Evolutionary conservation across 2,888 invertebrate genomes (phyloP).

Genomic region (Plebejus argus): DNA sequence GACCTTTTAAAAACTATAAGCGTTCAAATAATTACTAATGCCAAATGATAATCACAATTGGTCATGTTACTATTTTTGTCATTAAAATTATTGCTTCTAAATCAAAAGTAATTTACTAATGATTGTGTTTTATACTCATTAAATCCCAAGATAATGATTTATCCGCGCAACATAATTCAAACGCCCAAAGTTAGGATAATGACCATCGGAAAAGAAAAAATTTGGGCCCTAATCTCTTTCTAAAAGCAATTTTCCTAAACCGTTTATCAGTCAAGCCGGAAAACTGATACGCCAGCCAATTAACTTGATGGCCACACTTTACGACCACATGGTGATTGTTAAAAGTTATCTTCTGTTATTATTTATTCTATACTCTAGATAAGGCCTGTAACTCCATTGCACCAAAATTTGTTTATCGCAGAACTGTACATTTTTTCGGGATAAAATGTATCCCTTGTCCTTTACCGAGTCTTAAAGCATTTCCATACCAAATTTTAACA

Average conservation of each 20-base stretch:
- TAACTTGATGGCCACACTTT: constrained; percentile 74
- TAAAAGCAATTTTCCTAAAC: constrained; percentile 68
- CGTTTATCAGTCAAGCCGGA: constrained; percentile 74
- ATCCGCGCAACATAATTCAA: constrained; percentile 25
- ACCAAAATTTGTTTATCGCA: too few relatives aligned
- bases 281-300: constrained; percentile 77
- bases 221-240: constrained; percentile 51
- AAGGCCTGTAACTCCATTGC: too few relatives aligned
- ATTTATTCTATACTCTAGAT: neutral
- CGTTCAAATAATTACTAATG: too few relatives aligned
- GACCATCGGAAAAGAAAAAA: constrained; percentile 33
- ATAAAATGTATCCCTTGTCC: too few relatives aligned
- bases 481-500: too few relatives aligned
- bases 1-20: too few relatives aligned
- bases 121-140: constrained; percentile 4
- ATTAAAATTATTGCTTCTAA: neutral
- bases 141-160: constrained; percentile 1
- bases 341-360: constrained; percentile 27
- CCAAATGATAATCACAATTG: neutral
- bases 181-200: constrained; percentile 29
- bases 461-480: too few relatives aligned
- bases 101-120: neutral
- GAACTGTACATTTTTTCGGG: too few relatives aligned
- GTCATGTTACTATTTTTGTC: neutral
- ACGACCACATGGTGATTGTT: constrained; percentile 46